phyloP scores from a whole-genome alignment of 1,140 invertebrate genomes.

The Chironomus striatipennis region DNA sequence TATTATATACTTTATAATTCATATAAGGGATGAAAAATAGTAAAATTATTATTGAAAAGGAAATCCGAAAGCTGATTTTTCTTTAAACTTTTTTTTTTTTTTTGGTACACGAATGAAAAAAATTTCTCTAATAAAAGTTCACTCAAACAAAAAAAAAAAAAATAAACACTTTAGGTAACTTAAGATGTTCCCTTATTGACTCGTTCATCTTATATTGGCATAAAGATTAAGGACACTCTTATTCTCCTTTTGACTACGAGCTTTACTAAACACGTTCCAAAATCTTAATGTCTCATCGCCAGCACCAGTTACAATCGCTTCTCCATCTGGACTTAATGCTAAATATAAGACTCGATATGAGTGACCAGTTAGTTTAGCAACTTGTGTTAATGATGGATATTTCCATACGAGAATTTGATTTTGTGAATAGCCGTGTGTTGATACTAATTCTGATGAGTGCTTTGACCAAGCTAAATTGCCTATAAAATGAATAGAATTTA shows the following conservation, averaged over 20 bases:
- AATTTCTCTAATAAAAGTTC: not conserved
- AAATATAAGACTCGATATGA: conserved; percentile 95
- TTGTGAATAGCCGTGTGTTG: conserved; percentile 98
- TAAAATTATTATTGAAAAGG: not conserved
- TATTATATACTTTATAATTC: too few species aligned
- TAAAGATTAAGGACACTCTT: conserved; percentile 96
- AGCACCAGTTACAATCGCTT: conserved; percentile 98
- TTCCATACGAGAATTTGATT: conserved; percentile 99
- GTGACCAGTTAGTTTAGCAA: conserved; percentile 97
- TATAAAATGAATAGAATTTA: conserved; percentile 77
- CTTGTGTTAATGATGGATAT: conserved; percentile 88
- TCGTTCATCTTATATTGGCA: conserved; percentile 46
- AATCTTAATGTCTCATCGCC: conserved; percentile 98
- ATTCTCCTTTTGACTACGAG: conserved; percentile 88
- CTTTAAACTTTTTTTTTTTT: too few species aligned
- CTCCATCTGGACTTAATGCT: conserved; percentile 97
- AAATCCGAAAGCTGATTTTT: not conserved
- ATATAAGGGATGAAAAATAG: too few species aligned
- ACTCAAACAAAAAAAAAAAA: too few species aligned
- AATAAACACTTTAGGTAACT: not conserved
- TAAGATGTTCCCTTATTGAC: not conserved
- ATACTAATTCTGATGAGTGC: conserved; percentile 95
- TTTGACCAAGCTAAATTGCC: conserved; percentile 98
- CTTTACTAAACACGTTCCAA: conserved; percentile 99
- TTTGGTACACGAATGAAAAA: not conserved